Percentiles rank a stretch among this genome's conserved stretches.
These are phyloP conservation scores for Perithous albicinctus DNA, from an alignment of 2,888 invertebrate genomes.

Conservation along the genomic window DNA sequence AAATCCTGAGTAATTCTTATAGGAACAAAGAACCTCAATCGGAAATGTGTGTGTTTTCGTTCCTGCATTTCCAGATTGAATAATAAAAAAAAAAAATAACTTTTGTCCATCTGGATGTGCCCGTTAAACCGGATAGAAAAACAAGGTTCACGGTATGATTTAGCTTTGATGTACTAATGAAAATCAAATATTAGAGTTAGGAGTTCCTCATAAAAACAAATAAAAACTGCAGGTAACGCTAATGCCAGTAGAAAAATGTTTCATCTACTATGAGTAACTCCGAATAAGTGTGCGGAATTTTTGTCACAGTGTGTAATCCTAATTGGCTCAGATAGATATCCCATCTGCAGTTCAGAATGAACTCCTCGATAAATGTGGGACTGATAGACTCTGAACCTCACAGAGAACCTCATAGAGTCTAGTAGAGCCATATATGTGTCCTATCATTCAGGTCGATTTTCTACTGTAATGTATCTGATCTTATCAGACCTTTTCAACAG, in stretches of 20 bases:
- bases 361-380: background rate
- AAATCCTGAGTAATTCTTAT: background rate
- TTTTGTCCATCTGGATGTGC: background rate
- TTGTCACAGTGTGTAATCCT: background rate
- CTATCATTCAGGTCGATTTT: too few relatives aligned
- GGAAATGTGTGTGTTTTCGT: conserved; percentile 20
- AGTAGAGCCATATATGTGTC: too few relatives aligned
- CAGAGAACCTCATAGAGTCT: too few relatives aligned
- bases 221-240: background rate
- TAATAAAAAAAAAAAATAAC: background rate
- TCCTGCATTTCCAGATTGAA: conserved; percentile 10
- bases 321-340: background rate
- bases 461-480: too few relatives aligned
- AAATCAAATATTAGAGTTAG: background rate
- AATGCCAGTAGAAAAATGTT: conserved; percentile 9
- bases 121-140: conserved; percentile 5
- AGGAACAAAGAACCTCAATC: background rate
- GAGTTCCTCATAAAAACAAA: background rate
- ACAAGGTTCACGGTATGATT: background rate
- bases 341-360: background rate
- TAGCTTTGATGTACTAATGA: background rate
- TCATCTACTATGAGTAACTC: background rate
- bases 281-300: background rate
- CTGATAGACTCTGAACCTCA: conserved; percentile 1
- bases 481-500: too few relatives aligned